Percentiles rank a stretch among this genome's conserved stretches.
Evolutionary conservation across 2,888 invertebrate species (phyloP).

Genomic region (Cephus pulcher): DNA sequence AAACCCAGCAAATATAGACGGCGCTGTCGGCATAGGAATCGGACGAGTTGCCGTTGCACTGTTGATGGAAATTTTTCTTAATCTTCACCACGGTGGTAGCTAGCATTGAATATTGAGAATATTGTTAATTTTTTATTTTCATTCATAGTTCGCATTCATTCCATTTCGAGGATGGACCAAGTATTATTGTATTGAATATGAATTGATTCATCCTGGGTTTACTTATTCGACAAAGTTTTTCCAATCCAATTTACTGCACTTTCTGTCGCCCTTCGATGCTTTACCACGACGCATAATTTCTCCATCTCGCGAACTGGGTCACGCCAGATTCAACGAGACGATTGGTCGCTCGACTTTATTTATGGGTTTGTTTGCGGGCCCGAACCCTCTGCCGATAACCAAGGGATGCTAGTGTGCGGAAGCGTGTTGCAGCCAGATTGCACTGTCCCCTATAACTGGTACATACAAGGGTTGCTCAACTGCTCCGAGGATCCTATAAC

Average conservation of each 20-base stretch:
- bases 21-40: conserved; percentile 23
- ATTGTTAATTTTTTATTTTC: too few relatives aligned
- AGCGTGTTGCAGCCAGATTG: conserved; percentile 47
- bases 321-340: not conserved
- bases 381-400: conserved; percentile 44
- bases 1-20: conserved; percentile 55
- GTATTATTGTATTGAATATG: too few relatives aligned
- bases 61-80: conserved; percentile 3
- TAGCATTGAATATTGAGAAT: too few relatives aligned
- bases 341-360: conserved; percentile 37
- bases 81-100: not conserved
- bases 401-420: conserved; percentile 31
- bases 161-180: too few relatives aligned
- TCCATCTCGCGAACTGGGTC: conserved; percentile 5
- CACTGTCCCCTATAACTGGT: conserved; percentile 17
- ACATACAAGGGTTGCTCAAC: too few relatives aligned
- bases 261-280: not conserved
- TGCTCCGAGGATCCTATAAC: too few relatives aligned
- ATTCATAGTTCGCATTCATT: too few relatives aligned
- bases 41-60: conserved; percentile 10
- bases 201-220: too few relatives aligned
- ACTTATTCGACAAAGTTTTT: too few relatives aligned
- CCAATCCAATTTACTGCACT: too few relatives aligned
- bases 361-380: conserved; percentile 49
- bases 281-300: not conserved